Percentiles rank a stretch among this genome's conserved stretches.
Conservation (phyloP, 35 echinoderm and acorn worm genomes). For the Lytechinus pictus region DNA sequence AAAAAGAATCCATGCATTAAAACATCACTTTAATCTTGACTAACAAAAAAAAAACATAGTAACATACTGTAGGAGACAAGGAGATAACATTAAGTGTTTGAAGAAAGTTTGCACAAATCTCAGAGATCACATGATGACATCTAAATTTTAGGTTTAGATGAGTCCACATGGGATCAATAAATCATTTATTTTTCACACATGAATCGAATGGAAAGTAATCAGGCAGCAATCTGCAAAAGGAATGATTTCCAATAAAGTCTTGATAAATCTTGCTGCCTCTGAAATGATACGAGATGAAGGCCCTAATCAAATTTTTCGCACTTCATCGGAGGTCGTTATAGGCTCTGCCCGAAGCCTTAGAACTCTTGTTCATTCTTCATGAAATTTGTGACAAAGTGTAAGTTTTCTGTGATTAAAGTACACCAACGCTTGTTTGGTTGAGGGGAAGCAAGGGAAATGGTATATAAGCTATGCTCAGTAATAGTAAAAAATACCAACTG, state of each 20-base stretch:
- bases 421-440: not conserved
- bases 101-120: not conserved
- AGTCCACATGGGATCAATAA: not conserved
- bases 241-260: slow-evolving; percentile 13
- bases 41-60: no score
- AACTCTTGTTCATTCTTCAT: not conserved
- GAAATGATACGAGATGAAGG: not conserved
- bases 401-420: not conserved
- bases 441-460: not conserved
- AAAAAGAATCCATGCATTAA: no score
- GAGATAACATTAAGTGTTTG: not conserved
- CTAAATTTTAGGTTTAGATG: not conserved
- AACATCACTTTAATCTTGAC: no score
- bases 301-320: not conserved
- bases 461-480: not conserved
- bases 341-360: not conserved
- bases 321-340: not conserved
- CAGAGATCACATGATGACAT: not conserved
- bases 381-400: not conserved
- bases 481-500: not conserved
- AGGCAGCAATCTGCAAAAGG: not conserved
- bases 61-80: not conserved
- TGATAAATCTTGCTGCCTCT: not conserved
- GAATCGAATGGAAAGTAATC: not conserved
- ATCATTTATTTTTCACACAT: not conserved